Evolutionary conservation across 2,888 invertebrate species (phyloP).

Genomic region (Scaptomyza polygonia): DNA sequence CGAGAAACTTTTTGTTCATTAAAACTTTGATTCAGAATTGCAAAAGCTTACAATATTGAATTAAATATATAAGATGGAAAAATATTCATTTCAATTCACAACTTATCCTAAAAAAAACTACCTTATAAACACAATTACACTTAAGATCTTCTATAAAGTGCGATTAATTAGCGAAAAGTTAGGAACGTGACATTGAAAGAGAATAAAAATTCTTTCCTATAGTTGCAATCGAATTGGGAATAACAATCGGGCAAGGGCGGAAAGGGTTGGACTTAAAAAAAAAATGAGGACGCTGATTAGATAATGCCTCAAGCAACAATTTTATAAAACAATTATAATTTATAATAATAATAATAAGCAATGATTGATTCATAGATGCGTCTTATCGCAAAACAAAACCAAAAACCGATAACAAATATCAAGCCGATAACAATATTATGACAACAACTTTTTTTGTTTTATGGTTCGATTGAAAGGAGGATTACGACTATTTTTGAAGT

Average conservation of each 20-base stretch:
- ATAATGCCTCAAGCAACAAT: background rate
- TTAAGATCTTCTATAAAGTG: too few relatives aligned
- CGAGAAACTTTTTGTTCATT: background rate
- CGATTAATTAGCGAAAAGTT: background rate
- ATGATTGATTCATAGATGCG: conserved; percentile 25
- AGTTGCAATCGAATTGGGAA: background rate
- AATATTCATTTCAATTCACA: too few relatives aligned
- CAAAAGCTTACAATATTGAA: too few relatives aligned
- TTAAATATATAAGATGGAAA: too few relatives aligned
- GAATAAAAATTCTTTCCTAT: background rate
- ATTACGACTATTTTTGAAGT: conserved; percentile 13
- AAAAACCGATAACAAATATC: background rate
- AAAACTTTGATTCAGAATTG: background rate
- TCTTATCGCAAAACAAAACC: conserved; percentile 3
- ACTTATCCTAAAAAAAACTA: too few relatives aligned
- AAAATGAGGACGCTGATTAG: conserved; percentile 20
- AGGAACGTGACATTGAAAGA: conserved; percentile 16
- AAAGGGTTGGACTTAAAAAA: background rate
- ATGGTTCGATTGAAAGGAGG: conserved; percentile 14
- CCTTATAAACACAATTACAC: too few relatives aligned
- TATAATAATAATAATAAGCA: too few relatives aligned
- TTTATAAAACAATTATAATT: background rate
- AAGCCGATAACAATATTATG: conserved; percentile 2
- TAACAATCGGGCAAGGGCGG: background rate
- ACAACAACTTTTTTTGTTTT: background rate